Base-by-base conservation (phyloP, 2,113 vertebrate genomes). In the Mus pahari region DNA sequence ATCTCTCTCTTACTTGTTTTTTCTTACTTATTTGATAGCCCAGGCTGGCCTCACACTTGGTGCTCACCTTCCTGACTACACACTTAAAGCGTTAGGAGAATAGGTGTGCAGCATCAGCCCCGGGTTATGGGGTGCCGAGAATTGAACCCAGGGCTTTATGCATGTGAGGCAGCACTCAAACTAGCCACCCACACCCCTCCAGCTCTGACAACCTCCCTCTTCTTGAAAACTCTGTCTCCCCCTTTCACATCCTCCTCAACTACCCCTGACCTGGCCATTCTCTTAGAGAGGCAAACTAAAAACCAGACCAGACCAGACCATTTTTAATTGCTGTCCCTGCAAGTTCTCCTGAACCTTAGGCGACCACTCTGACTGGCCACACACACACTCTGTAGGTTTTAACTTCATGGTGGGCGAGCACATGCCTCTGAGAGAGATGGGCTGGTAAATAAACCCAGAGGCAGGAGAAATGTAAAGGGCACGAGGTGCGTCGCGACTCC, bases 211-310 rank as follows among this genome's bases (percentile, higher is more conserved):
- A 28, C 81, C 75, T 64, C 4, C 42, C 13, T 84, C 68, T 12
- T 79, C 24, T 74, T 81, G 20, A 95, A 66, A 26, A 82, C 92
- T 75, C 11, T 39, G n/a, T 86, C 86, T 66, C 19, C 16, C 66
- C 11, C 70, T 26, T 81, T 71, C n/a, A 36, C 55, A 73, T n/a
- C 42, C 0, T 22, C 14, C 0, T 22, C 9, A 84, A 50, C 39
- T 24, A 74, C 39, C 3, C 28, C 3, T 14, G 3, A 16, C 9
- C 17, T 19, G 0, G 10, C 39, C 64, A 68, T 74, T 48, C 81
- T 84, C 33, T 48, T 66, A 28, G 45, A 95, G 97, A 94, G 48
- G 70, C 28, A 88, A 68, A 96, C 66, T 66, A 62, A 82, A 88
- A 73, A 36, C 64, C 12, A 33, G 14, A 66, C 64, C 28, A 50